phyloP scores from a whole-genome alignment of 2,113 vertebrate genomes.

The Empidonax alnorum region DNA sequence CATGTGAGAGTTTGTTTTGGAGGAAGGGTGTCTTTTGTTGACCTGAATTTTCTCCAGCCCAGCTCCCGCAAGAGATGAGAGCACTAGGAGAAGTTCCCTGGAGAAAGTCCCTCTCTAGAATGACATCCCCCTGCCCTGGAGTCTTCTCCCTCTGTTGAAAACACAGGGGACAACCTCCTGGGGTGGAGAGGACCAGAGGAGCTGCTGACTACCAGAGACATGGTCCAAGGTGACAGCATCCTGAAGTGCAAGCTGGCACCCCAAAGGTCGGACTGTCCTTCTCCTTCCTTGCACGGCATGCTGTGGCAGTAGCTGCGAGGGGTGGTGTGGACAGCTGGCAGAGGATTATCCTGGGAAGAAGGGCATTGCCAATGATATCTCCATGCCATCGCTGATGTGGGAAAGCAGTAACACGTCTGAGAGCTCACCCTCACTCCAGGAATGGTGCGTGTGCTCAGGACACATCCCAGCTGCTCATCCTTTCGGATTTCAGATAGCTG shows the following conservation, averaged over 20 bases:
- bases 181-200: neutral
- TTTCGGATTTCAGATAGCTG: rapidly evolving
- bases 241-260: neutral
- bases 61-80: neutral
- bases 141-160: neutral
- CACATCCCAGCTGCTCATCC: slow-evolving; percentile 42
- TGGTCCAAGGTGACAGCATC: neutral
- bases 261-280: neutral
- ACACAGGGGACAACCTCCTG: neutral
- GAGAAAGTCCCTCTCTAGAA: neutral
- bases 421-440: neutral
- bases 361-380: neutral
- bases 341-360: neutral
- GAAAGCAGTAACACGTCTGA: neutral
- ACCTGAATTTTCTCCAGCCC: neutral
- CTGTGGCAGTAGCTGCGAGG: rapidly evolving
- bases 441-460: neutral
- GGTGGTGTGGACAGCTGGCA: slow-evolving; percentile 17
- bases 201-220: neutral
- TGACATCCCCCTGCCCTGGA: neutral
- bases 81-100: neutral
- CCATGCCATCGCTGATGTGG: slow-evolving; percentile 1
- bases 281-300: neutral
- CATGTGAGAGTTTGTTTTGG: neutral
- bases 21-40: neutral